Percentiles rank a stretch among this genome's conserved stretches.
Evolutionary conservation across 2,797 vertebrate genomes (phyloP).

Genomic region (Selene dorsalis): DNA sequence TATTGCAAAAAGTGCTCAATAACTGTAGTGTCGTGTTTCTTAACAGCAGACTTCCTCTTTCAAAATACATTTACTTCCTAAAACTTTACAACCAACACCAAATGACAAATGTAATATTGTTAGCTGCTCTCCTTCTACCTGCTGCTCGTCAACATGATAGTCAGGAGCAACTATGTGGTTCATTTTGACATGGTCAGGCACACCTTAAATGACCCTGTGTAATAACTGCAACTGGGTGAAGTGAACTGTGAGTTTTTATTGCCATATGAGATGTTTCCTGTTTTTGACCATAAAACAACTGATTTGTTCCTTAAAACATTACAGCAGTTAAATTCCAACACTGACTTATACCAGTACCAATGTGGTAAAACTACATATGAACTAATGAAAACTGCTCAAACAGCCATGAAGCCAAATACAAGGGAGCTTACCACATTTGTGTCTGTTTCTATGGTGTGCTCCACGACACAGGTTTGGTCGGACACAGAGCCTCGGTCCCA

Average conservation of each 20-base stretch:
- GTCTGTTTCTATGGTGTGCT: conserved; percentile 91
- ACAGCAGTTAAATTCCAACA: background rate
- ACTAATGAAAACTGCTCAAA: background rate
- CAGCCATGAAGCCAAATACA: background rate
- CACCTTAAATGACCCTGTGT: background rate
- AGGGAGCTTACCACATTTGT: conserved; percentile 93
- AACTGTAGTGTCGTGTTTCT: background rate
- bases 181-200: background rate
- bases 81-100: too few relatives aligned
- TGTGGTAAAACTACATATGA: background rate
- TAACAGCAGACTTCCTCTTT: conserved; percentile 28
- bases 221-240: background rate
- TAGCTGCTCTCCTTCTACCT: background rate
- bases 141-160: too few relatives aligned
- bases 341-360: background rate
- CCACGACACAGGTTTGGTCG: conserved; percentile 77
- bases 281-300: background rate
- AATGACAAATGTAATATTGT: background rate
- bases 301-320: background rate
- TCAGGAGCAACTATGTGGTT: too few relatives aligned
- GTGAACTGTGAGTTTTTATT: background rate
- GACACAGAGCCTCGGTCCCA: conserved; percentile 77
- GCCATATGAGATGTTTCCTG: background rate
- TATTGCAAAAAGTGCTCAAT: conserved; percentile 10
- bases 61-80: conserved; percentile 30